Conservation (phyloP, 2,113 vertebrate species). For the Sigmodon hispidus region DNA sequence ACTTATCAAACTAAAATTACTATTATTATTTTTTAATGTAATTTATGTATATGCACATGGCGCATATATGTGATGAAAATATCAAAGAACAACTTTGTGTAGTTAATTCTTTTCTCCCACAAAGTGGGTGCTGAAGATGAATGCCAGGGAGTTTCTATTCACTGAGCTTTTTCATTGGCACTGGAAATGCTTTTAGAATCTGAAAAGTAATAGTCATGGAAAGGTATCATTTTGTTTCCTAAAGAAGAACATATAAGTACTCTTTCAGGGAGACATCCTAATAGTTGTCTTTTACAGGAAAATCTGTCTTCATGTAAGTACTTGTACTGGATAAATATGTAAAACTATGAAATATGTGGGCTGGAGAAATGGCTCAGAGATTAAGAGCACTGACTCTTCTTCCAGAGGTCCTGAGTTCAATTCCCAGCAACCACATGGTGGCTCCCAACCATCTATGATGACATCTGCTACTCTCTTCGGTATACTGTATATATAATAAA, state of each 20-base stretch:
- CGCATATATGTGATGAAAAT: not conserved
- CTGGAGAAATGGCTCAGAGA: no score
- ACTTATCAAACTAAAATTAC: not conserved
- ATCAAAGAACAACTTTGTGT: not conserved
- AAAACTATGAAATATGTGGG: no score
- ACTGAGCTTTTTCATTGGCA: not conserved
- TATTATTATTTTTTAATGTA: not conserved
- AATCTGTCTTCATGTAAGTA: not conserved
- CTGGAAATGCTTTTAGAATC: not conserved
- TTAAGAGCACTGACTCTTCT: no score
- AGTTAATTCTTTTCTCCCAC: not conserved
- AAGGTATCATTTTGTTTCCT: not conserved
- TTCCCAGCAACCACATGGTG: no score
- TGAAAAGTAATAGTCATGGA: not conserved
- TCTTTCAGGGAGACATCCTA: not conserved
- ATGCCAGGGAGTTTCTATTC: not conserved
- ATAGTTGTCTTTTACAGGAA: not conserved
- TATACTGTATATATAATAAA: no score
- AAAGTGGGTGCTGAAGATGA: not conserved
- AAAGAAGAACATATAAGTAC: not conserved
- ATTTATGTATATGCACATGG: not conserved
- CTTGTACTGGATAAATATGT: not conserved
- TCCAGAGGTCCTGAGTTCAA: no score
- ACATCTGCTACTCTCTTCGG: no score
- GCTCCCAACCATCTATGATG: no score